Base-by-base conservation (phyloP, 2,888 invertebrate genomes). In the Acronicta psi region DNA sequence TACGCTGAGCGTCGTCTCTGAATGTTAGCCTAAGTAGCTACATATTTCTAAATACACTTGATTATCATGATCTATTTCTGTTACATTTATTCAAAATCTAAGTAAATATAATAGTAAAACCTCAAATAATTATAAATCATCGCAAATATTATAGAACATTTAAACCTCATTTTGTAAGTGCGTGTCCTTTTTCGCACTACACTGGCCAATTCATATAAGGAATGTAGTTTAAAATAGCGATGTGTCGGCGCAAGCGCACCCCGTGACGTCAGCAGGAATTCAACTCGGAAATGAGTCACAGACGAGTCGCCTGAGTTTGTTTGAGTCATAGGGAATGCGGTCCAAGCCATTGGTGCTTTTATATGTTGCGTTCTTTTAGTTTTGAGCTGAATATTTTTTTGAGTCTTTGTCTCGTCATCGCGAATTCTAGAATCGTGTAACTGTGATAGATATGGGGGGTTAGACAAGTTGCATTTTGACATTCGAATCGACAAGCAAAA, bases 251-350 rank as follows among this genome's bases (percentile, higher is more conserved):
- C 83, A 73, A 75, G 75, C 77, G 57, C 77, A 82, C 86, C 91
- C 91, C 77, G 74, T 91, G 90, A 91, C 90, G 92, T 91, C 90
- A 90, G 63, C 77, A 84, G 86, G 89, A 87, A 89, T 89, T 79
- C 82, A 80, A 82, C 59, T 85, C 90, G 90, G 91, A 91, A 85
- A 82, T 91, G 91, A 91, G 74, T 91, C 90, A 90, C 72, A 69
- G 59, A 34, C 62, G 37, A 57, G 54, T 64, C 57, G 69, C 52
- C 64, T 59, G 43, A 56, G 50, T 77, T 47, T 55, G 60, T 49
- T 69, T 84, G 79, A 84, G 59, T 83, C 84, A 81, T 78, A 69
- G 79, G 69, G 85, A 83, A 77, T 76, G 75, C 57, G 59, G 73
- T 61, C 20, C 44, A 43, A 63, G 54, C 47, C 53, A 17, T 42